Evolutionary conservation across 2,113 vertebrate species (phyloP).

Genomic region (Eulacestoma nigropectus): DNA sequence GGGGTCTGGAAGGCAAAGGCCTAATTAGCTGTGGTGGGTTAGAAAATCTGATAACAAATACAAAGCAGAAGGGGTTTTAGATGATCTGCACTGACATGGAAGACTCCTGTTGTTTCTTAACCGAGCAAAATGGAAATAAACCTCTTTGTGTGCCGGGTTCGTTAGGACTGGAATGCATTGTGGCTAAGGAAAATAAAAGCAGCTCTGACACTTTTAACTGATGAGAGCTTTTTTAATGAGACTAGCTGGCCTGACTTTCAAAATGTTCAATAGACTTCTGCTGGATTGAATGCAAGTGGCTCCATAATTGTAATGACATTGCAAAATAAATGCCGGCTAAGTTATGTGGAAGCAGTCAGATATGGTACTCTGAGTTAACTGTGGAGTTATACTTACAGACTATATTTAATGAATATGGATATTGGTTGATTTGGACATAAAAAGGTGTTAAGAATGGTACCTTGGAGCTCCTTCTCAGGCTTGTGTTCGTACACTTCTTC

Average conservation of each 20-base stretch:
- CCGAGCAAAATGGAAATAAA: neutral
- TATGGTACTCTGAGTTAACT: neutral
- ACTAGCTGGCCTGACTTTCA: neutral
- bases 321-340: neutral
- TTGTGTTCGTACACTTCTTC: neutral
- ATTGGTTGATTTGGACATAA: neutral
- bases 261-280: neutral
- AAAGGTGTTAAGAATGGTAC: neutral
- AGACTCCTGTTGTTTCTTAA: conserved; percentile 6
- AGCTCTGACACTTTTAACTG: neutral
- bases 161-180: neutral
- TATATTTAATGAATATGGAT: neutral
- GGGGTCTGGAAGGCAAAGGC: neutral
- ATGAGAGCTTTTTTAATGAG: neutral
- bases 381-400: neutral
- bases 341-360: neutral
- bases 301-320: neutral
- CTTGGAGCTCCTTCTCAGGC: neutral
- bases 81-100: neutral
- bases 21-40: neutral
- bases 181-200: neutral
- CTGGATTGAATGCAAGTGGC: neutral
- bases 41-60: conserved; percentile 15
- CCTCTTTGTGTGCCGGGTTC: neutral
- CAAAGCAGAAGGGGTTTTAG: neutral